Evolutionary conservation across 2,797 vertebrate species (phyloP).

Genomic region (Phalanger gymnotis): DNA sequence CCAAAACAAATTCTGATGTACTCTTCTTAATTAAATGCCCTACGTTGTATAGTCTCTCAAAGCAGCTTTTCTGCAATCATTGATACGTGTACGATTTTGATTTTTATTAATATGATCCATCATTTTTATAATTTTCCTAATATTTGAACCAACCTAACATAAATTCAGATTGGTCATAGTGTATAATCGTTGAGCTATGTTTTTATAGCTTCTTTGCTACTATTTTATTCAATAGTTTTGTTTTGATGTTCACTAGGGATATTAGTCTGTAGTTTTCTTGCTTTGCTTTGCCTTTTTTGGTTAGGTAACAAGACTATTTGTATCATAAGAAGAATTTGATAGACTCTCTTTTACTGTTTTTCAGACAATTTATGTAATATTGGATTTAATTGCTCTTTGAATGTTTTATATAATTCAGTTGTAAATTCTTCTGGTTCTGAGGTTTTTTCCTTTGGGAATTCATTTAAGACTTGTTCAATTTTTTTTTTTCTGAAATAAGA

Average conservation of each 20-base stretch:
- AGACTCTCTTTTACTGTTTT: neutral
- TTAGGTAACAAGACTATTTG: neutral
- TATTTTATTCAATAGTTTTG: neutral
- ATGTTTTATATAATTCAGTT: neutral
- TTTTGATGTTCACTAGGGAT: neutral
- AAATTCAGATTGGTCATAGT: neutral
- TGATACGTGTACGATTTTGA: neutral
- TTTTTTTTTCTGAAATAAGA: neutral
- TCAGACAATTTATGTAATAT: neutral
- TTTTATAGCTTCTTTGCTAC: neutral
- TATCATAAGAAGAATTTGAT: neutral
- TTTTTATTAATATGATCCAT: neutral
- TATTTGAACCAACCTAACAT: neutral
- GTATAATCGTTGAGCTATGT: neutral
- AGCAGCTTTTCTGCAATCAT: neutral
- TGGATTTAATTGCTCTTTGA: neutral
- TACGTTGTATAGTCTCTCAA: neutral
- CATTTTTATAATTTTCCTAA: neutral
- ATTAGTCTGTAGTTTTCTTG: neutral
- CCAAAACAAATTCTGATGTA: neutral
- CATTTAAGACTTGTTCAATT: neutral
- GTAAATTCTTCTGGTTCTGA: neutral
- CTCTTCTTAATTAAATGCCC: neutral
- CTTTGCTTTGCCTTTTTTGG: neutral
- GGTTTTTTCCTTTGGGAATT: neutral